A percentile compares a stretch with the other conserved stretches of the same genome.
phyloP scores from a whole-genome alignment of 1,140 invertebrate species.

The Carposina sasakii region DNA sequence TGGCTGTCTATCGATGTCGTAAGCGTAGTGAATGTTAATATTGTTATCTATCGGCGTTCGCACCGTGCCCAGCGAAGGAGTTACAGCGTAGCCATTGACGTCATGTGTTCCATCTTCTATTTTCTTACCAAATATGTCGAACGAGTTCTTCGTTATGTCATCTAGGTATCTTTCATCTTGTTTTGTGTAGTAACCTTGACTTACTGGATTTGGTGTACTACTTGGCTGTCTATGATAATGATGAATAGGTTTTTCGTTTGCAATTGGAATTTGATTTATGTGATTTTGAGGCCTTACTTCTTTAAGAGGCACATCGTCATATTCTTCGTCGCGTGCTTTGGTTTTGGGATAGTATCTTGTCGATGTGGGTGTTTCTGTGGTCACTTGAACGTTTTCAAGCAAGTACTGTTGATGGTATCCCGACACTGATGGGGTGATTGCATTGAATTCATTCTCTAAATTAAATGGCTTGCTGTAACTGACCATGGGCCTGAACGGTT shows the following conservation, averaged over 20 bases:
- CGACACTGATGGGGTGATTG: slow-evolving; percentile 59
- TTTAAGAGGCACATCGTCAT: slow-evolving; percentile 47
- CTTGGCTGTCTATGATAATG: slow-evolving; percentile 50
- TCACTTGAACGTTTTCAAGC: slow-evolving; percentile 57
- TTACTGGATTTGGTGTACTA: slow-evolving; percentile 76
- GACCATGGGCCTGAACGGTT: slow-evolving; percentile 76
- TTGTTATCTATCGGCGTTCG: slow-evolving; percentile 58
- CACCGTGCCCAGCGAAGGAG: slow-evolving; percentile 56
- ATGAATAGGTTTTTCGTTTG: slow-evolving; percentile 56
- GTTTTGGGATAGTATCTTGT: slow-evolving; percentile 64
- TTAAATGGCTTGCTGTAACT: slow-evolving; percentile 77
- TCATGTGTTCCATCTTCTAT: slow-evolving; percentile 71
- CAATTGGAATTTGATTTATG: slow-evolving; percentile 52
- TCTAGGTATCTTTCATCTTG: slow-evolving; percentile 81
- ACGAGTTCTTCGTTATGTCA: slow-evolving; percentile 84
- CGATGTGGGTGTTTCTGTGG: slow-evolving; percentile 58
- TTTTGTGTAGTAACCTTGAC: slow-evolving; percentile 80
- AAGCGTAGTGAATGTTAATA: slow-evolving; percentile 55
- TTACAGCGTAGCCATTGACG: slow-evolving; percentile 70
- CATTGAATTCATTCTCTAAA: slow-evolving; percentile 69
- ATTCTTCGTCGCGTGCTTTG: slow-evolving; percentile 54
- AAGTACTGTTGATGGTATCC: slow-evolving; percentile 58
- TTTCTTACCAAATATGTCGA: slow-evolving; percentile 84
- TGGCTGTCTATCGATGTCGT: slow-evolving; percentile 56
- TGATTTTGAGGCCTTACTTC: slow-evolving; percentile 45